Evolutionary conservation across 2,113 vertebrate species (phyloP).

Genomic region (Seriola rivoliana): DNA sequence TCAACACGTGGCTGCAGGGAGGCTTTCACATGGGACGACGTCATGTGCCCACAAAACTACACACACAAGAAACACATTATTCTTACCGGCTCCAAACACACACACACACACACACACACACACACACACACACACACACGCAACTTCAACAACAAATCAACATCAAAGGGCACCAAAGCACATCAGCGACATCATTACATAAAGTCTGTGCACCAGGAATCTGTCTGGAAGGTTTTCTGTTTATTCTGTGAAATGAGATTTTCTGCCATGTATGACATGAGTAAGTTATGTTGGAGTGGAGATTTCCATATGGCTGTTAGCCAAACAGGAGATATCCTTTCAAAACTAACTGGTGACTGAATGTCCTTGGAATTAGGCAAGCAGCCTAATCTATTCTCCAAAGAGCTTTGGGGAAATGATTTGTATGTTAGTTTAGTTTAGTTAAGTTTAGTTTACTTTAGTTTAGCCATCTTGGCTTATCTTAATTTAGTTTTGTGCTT

Average conservation of each 20-base stretch:
- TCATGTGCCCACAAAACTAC: slow-evolving; percentile 57
- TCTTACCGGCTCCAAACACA: slow-evolving; percentile 26
- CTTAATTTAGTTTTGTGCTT: no score
- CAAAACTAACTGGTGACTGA: background rate
- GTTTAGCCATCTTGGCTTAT: no score
- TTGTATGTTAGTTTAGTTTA: background rate
- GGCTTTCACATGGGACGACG: slow-evolving; percentile 58
- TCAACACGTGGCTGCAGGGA: slow-evolving; percentile 57
- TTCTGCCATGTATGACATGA: slow-evolving; percentile 23
- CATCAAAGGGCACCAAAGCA: slow-evolving; percentile 44
- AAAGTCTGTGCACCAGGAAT: slow-evolving; percentile 39
- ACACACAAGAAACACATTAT: slow-evolving; percentile 32
- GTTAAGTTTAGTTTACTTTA: no score
- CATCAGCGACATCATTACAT: slow-evolving; percentile 39
- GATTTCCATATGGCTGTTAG: background rate
- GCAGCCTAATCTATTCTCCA: background rate
- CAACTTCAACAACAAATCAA: slow-evolving; percentile 15
- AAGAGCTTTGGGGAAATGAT: background rate
- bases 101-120: slow-evolving; percentile 8
- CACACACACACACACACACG: background rate
- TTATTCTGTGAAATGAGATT: slow-evolving; percentile 52
- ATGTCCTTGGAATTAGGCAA: background rate
- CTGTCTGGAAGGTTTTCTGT: slow-evolving; percentile 39
- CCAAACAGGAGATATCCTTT: background rate
- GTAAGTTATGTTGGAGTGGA: slow-evolving; percentile 13